These are phyloP conservation scores for Tonatia bakeri DNA, from an alignment of 2,113 vertebrate genomes.

Conservation along the genomic window DNA sequence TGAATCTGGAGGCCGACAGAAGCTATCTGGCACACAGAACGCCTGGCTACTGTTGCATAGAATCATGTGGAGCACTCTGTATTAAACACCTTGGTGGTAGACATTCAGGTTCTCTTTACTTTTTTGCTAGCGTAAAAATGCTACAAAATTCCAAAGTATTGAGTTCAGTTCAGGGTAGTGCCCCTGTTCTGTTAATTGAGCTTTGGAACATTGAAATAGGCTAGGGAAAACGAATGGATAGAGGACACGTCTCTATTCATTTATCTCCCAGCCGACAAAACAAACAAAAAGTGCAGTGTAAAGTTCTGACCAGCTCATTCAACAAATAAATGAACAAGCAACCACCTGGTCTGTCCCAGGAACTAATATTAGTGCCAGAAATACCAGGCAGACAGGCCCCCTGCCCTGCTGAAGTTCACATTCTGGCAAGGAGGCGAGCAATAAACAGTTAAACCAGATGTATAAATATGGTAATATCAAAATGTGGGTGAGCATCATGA, in stretches of 20 bases:
- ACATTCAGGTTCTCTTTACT: background rate
- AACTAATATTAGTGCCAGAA: background rate
- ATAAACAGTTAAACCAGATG: background rate
- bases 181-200: constrained; percentile 89
- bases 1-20: background rate
- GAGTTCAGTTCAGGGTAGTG: constrained; percentile 88
- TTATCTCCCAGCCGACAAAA: constrained; percentile 77
- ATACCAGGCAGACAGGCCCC: background rate
- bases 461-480: background rate
- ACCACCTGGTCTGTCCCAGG: background rate
- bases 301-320: background rate
- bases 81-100: background rate
- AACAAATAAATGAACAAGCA: background rate
- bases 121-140: background rate
- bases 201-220: constrained; percentile 88
- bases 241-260: constrained; percentile 60
- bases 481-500: background rate
- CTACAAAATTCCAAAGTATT: constrained; percentile 88
- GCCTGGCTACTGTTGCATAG: background rate
- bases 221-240: constrained; percentile 69
- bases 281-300: background rate
- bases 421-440: background rate
- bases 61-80: background rate
- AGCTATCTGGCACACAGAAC: background rate
- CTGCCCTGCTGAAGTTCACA: background rate